Evolutionary conservation across 2,113 vertebrate genomes (phyloP), one percentile per base, ranked within the genome.

Genomic region (Grus americana): DNA sequence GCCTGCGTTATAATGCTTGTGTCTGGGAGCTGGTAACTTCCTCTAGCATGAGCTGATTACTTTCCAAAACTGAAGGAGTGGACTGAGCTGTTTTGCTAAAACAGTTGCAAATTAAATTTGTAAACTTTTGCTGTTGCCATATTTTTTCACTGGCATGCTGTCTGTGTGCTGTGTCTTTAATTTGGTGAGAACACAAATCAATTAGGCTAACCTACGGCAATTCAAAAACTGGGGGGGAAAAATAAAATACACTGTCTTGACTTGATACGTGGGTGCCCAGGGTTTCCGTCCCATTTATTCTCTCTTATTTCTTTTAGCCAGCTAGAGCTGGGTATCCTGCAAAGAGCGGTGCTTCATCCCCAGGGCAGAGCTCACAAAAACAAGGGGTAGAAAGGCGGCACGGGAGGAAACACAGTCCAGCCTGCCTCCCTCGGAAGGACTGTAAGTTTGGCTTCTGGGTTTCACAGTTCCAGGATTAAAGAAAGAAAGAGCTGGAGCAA

Each of bases 41-140:
- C 96, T 97, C 93, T 97, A 97, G 93, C 90, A 87, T 2, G 40
- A 97, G 96, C 96, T 93, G 90, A 98, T 95, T 85, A 96, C 94
- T 97, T 98, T 98, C 97, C 97, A 97, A 94, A 97, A 93, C 90
- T 72, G 78, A 97, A 97, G 96, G 97, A 97, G 95, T 97, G 96
- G 97, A 97, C 97, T 95, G 93, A 98, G 94, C 95, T 97, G 97
- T 98, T 98, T 97, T 98, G 95, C 96, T 96, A 96, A 96, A 98
- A 97, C 97, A 97, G 91, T 98, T 66, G 95, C 94, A 97, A 96
- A 97, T 97, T 83, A 97, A 96, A 96, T 95, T 95, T 96, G 97
- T 98, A 94, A 97, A 97, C 95, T 97, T 98, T 94, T 40, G 63
- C 91, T 91, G 76, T 88, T 98, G 97, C 97, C 97, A 96, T 97